Conservation (phyloP, 2,113 vertebrate species). For the Phalacrocorax pelagicus region DNA sequence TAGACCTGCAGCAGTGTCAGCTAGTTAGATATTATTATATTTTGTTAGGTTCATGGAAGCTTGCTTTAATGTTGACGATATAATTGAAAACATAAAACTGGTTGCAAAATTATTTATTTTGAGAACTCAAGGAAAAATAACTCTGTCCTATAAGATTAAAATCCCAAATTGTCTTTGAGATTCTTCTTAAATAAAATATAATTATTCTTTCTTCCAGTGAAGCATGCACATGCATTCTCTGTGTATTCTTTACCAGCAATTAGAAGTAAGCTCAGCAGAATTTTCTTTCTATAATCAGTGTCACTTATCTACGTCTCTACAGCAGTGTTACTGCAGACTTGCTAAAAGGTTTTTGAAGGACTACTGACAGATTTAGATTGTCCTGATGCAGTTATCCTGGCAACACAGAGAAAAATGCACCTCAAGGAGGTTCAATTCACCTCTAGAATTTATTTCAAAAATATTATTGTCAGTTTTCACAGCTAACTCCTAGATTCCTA, state of each 20-base stretch:
- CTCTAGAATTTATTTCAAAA: not conserved
- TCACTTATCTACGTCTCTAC: not conserved
- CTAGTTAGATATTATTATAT: constrained; percentile 38
- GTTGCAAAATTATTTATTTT: not conserved
- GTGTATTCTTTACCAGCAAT: not conserved
- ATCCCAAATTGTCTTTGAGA: not conserved
- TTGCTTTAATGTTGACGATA: not conserved
- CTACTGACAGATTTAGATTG: not conserved
- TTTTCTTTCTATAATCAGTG: not conserved
- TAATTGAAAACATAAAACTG: not conserved
- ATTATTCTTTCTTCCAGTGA: not conserved
- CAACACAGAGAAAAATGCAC: not conserved
- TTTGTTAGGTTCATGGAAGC: constrained; percentile 26
- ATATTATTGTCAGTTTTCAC: not conserved
- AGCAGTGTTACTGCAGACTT: not conserved
- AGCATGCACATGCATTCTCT: not conserved
- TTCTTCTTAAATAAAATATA: not conserved
- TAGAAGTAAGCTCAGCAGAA: not conserved
- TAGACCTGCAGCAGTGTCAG: not conserved
- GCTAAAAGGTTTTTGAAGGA: not conserved
- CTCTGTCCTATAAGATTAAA: not conserved
- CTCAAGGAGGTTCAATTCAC: not conserved
- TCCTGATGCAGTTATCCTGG: not conserved
- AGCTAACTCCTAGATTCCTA: not conserved
- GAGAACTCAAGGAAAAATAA: not conserved